Percentiles rank a stretch among this genome's conserved stretches.
These are phyloP conservation scores for Sakesphorus luctuosus DNA, from an alignment of 2,113 vertebrate genomes.

Conservation along the genomic window DNA sequence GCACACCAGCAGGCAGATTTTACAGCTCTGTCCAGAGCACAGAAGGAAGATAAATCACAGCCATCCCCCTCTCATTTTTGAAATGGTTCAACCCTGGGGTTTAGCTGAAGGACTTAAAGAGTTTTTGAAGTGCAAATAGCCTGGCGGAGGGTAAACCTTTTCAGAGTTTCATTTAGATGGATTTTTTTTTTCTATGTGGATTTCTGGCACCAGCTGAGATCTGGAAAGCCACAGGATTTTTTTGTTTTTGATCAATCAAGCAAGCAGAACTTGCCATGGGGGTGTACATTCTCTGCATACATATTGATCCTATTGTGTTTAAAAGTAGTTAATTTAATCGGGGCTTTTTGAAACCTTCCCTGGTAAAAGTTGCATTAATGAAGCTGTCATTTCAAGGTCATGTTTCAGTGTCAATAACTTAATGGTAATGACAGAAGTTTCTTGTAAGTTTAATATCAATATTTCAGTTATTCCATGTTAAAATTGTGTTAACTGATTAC, in stretches of 20 bases:
- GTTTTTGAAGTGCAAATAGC: slow-evolving; percentile 85
- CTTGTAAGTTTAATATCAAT: neutral
- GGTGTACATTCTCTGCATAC: slow-evolving; percentile 77
- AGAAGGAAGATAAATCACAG: slow-evolving; percentile 81
- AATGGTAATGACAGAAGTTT: slow-evolving; percentile 40
- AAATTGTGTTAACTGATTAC: neutral
- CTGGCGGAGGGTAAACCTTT: slow-evolving; percentile 80
- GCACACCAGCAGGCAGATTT: slow-evolving; percentile 64
- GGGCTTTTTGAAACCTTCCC: slow-evolving; percentile 54
- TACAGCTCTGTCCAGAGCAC: slow-evolving; percentile 77
- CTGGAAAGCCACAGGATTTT: slow-evolving; percentile 80
- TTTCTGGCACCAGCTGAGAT: slow-evolving; percentile 85
- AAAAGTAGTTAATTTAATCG: slow-evolving; percentile 80
- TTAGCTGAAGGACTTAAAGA: slow-evolving; percentile 78
- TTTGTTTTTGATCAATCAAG: slow-evolving; percentile 88
- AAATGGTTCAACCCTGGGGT: slow-evolving; percentile 79
- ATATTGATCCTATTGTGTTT: slow-evolving; percentile 86
- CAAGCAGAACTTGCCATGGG: slow-evolving; percentile 81
- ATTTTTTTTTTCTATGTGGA: slow-evolving; percentile 77
- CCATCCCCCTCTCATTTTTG: slow-evolving; percentile 79
- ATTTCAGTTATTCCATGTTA: neutral
- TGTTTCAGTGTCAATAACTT: slow-evolving; percentile 63
- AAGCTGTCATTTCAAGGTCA: slow-evolving; percentile 78
- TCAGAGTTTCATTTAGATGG: slow-evolving; percentile 83
- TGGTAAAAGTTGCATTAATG: slow-evolving; percentile 54